Evolutionary conservation across 2,113 vertebrate genomes (phyloP).

Genomic region (Emydura subglobosa): DNA sequence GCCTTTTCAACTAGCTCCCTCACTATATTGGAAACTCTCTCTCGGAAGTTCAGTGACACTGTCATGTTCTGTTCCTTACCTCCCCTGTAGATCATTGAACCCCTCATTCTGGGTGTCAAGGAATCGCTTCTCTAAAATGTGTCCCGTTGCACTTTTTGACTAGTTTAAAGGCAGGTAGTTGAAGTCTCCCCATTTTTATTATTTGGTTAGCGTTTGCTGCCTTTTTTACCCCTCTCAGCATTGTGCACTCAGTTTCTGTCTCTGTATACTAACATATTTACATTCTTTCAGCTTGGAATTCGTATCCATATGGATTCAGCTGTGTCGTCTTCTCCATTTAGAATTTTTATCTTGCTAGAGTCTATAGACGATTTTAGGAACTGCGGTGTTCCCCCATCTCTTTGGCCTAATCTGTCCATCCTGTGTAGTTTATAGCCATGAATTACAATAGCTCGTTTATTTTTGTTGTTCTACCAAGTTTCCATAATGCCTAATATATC

Average conservation of each 20-base stretch:
- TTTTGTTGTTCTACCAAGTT: background rate
- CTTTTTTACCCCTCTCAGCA: background rate
- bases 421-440: background rate
- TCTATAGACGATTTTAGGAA: background rate
- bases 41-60: background rate
- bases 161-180: background rate
- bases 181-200: background rate
- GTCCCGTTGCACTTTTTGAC: background rate
- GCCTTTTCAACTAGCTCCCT: background rate
- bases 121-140: background rate
- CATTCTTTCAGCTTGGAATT: background rate
- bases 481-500: rapidly evolving
- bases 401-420: background rate
- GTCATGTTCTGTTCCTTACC: background rate
- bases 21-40: background rate
- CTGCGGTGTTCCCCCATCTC: background rate
- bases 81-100: background rate
- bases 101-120: background rate
- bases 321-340: background rate
- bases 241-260: background rate
- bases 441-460: rapidly evolving
- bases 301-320: background rate
- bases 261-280: background rate
- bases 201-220: background rate
- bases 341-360: background rate